Evolutionary conservation across 2,888 invertebrate species (phyloP).

Genomic region (Drosophila longiperda): DNA sequence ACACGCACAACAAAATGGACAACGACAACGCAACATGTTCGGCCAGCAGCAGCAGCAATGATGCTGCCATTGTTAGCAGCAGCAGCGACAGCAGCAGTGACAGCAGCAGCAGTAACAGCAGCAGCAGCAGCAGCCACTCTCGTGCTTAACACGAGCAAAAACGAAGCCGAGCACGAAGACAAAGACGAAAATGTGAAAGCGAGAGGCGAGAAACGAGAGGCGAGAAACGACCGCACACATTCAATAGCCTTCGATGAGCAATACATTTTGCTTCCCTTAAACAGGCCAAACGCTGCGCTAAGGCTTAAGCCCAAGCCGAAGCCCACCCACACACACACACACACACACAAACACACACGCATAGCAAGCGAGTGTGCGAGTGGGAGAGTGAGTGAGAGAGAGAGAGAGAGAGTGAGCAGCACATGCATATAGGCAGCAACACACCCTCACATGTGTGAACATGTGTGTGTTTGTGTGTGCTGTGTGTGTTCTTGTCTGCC

Average conservation of each 20-base stretch:
- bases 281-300: conserved; percentile 39
- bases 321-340: conserved; percentile 28
- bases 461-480: conserved; percentile 2
- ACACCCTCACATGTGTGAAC: conserved; percentile 44
- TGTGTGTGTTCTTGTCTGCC: conserved; percentile 45
- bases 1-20: conserved; percentile 56
- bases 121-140: conserved; percentile 20
- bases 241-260: conserved; percentile 82
- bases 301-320: conserved; percentile 38
- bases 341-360: conserved; percentile 16
- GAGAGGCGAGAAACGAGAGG: conserved; percentile 20
- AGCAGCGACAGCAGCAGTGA: conserved; percentile 22
- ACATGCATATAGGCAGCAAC: conserved; percentile 57
- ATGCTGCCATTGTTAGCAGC: conserved; percentile 66
- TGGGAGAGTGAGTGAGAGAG: conserved; percentile 3
- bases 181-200: conserved; percentile 17
- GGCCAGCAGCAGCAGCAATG: conserved; percentile 65
- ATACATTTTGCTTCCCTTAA: conserved; percentile 79
- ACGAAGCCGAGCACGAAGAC: conserved; percentile 24
- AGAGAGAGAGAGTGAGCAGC: conserved; percentile 44
- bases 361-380: background rate
- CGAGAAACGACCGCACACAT: conserved; percentile 64
- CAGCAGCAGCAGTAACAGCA: conserved; percentile 22
- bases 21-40: conserved; percentile 78
- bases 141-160: conserved; percentile 18